Conservation (phyloP, 2,797 vertebrate species). For the Platyrinchus mystaceus region DNA sequence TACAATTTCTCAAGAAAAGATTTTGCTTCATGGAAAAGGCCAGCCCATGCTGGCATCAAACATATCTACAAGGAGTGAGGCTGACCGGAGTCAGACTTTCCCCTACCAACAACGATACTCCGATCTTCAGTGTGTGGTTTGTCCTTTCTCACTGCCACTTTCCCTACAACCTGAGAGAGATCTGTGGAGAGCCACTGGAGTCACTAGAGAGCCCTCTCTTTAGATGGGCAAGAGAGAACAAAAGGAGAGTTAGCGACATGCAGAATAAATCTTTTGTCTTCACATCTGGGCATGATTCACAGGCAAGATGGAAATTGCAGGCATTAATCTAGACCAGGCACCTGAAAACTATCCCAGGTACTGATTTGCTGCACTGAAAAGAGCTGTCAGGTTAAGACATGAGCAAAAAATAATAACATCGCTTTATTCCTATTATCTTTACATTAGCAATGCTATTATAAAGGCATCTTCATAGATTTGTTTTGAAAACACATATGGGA, state of each 20-base stretch:
- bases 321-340: neutral
- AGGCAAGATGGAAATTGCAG: constrained; percentile 10
- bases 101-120: neutral
- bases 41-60: neutral
- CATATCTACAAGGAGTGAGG: neutral
- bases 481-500: neutral
- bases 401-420: neutral
- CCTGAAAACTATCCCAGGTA: constrained; percentile 20
- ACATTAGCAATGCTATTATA: neutral
- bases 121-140: neutral
- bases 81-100: neutral
- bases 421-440: neutral
- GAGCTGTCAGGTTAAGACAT: neutral
- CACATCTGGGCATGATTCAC: constrained; percentile 36
- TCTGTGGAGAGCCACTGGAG: constrained; percentile 53
- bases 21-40: neutral
- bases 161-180: constrained; percentile 9
- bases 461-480: neutral
- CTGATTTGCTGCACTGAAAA: neutral
- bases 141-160: neutral
- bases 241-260: constrained; percentile 39
- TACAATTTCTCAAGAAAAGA: neutral
- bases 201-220: constrained; percentile 52
- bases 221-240: constrained; percentile 56
- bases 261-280: constrained; percentile 56